Evolutionary conservation across 2,888 invertebrate species (phyloP), one percentile per base, ranked within the genome.

Genomic region (Ptilodon capucinus): DNA sequence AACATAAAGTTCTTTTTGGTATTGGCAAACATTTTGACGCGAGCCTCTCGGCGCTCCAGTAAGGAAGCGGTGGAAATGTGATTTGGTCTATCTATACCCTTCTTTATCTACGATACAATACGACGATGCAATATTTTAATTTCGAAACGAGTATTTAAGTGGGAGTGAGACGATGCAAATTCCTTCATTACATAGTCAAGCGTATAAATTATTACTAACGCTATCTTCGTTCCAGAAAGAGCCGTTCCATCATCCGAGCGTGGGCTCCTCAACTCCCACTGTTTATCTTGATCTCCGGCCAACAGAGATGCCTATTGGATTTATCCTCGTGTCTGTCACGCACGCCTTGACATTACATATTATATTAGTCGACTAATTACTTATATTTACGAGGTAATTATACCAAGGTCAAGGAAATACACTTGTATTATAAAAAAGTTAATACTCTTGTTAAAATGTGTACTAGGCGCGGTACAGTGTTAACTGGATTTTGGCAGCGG

Each of bases 281-380:
- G 78, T 84, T 83, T 82, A 75, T 79, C 68, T 86, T 86, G 85
- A 82, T 60, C 60, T 46, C 40, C 40, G 53, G 86, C 86, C 86
- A 86, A 86, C 19, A 19, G 13, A 17, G 16, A 35, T 38, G 38
- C 48, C 54, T 54, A 65, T 67, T 60, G 56, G 68, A 74, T 71
- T 71, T 63, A 74, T 74, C 62, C 65, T 62, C 64, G 64, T 58
- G 58, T 65, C 55, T 56, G 47, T 55, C 66, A 68, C 64, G 53
- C 45, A 63, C 47, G 55, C 78, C 79, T 74, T 81, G 81, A 76
- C 76, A 72, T 64, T 67, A 71, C 63, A 34, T 49, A 54, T 19
- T 71, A 66, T 68, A 71, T 67, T 58, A 49, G 54, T 47, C 46
- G 44, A 61, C 67, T 69, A 75, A 76, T 74, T 74, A 69, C 59